Evolutionary conservation across 2,113 vertebrate species (phyloP), one percentile per base, ranked within the genome.

Genomic region (Perca fluviatilis): DNA sequence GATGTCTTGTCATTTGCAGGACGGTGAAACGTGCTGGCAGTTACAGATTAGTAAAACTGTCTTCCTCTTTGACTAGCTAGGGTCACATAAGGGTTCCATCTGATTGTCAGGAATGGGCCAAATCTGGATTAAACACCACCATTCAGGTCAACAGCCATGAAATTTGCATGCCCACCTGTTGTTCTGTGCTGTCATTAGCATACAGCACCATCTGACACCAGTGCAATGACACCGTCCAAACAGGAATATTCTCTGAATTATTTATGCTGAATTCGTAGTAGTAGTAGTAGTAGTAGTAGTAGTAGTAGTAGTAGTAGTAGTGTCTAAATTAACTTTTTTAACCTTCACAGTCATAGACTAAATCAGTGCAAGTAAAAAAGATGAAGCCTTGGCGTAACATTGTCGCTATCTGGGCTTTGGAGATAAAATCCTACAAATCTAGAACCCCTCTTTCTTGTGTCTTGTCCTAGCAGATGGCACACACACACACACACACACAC

Each of bases 71-170:
- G 54, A 62, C 43, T 49, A 23, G 47, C 33, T 43, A 6, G 53
- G 74, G 68, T 60, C 74, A 80, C 68, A 74, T 50, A 27, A 43
- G 60, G 66, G 62, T 64, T 49, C 57, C 75, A 12, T 79, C 60
- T 89, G 82, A 85, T 86, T 84, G 80, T 84, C 63, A 73, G 80
- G 71, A 82, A 67, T 67, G 72, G 90, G 79, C 61, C 86, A 89
- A 66, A 86, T 89, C 77, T 85, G 90, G 93, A 92, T 94, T 95
- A 88, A 80, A 86, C 61, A 3, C 47, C 6, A 10, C 40, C 84
- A 91, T 91, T 92, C 79, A 87, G 94, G 92, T 94, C 92, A 93
- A 80, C 91, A 84, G 82, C 87, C 82, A 83, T 82, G 75, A 89
- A 71, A 93, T 86, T 68, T 88, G 85, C 82, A 77, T 71, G 67